Evolutionary conservation across 2,113 vertebrate species (phyloP).

Genomic region (Syngnathus typhle): DNA sequence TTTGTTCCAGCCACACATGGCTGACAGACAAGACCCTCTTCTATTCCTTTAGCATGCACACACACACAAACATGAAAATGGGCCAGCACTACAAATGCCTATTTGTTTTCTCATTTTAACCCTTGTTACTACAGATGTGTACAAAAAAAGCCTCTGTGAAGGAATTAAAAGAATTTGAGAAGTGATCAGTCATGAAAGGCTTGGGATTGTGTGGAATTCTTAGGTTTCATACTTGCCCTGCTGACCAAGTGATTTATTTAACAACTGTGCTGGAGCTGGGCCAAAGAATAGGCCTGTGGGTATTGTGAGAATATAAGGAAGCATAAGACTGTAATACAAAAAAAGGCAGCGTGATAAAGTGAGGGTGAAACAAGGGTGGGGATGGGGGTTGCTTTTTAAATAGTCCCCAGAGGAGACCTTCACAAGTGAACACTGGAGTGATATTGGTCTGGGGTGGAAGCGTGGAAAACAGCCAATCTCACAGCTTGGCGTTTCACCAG

Average conservation of each 20-base stretch:
- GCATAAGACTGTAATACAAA: conserved; percentile 47
- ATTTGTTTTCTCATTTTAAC: conserved; percentile 3
- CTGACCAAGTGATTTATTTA: conserved; percentile 69
- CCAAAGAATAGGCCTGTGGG: conserved; percentile 59
- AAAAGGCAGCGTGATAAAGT: conserved; percentile 15
- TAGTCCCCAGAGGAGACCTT: conserved; percentile 52
- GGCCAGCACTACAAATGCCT: conserved; percentile 32
- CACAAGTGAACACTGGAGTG: conserved; percentile 39
- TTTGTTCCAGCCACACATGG: no score
- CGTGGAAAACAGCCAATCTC: conserved; percentile 71
- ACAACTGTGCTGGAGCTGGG: conserved; percentile 67
- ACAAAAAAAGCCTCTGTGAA: conserved; percentile 4
- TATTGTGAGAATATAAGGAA: conserved; percentile 40
- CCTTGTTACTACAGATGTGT: conserved; percentile 10
- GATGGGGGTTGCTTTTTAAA: conserved; percentile 55
- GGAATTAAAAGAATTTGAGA: conserved; percentile 17
- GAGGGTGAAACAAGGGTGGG: conserved; percentile 36
- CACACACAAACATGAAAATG: conserved; percentile 7
- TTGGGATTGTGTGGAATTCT: conserved; percentile 63
- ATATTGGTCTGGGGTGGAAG: conserved; percentile 25
- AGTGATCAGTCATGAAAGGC: conserved; percentile 38
- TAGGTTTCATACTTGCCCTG: conserved; percentile 53
- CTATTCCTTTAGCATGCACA: conserved; percentile 2
- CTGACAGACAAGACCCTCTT: no score
- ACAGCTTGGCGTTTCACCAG: conserved; percentile 39